Conservation (phyloP, 2,888 invertebrate species). For the Copidosoma aretas region DNA sequence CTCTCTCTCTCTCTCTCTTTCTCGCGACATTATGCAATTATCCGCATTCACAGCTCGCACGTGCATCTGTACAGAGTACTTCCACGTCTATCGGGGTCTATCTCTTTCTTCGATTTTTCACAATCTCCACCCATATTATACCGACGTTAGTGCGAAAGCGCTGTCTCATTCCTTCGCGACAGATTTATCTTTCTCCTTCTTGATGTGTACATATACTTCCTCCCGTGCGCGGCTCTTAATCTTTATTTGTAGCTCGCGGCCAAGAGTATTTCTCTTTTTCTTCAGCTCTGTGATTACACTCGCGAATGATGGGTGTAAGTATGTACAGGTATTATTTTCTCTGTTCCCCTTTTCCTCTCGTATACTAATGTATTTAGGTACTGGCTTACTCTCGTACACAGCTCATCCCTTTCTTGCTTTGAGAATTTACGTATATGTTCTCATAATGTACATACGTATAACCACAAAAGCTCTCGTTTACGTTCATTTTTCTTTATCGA, state of each 20-base stretch:
- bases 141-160: neutral
- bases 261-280: neutral
- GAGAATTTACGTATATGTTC: too few relatives aligned
- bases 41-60: neutral
- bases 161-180: constrained; percentile 5
- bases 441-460: too few relatives aligned
- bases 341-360: neutral
- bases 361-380: constrained; percentile 20
- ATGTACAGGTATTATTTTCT: too few relatives aligned
- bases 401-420: constrained; percentile 4
- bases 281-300: constrained; percentile 30
- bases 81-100: neutral
- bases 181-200: neutral
- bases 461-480: too few relatives aligned
- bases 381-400: too few relatives aligned
- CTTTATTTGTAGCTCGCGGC: constrained; percentile 28
- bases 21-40: neutral
- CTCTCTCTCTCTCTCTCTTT: constrained; percentile 3
- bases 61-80: too few relatives aligned
- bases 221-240: constrained; percentile 9
- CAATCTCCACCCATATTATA: too few relatives aligned
- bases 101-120: neutral
- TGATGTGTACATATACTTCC: too few relatives aligned
- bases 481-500: too few relatives aligned
- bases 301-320: neutral